Conservation (phyloP, 2,797 vertebrate species). For the Eulemur mongoz region DNA sequence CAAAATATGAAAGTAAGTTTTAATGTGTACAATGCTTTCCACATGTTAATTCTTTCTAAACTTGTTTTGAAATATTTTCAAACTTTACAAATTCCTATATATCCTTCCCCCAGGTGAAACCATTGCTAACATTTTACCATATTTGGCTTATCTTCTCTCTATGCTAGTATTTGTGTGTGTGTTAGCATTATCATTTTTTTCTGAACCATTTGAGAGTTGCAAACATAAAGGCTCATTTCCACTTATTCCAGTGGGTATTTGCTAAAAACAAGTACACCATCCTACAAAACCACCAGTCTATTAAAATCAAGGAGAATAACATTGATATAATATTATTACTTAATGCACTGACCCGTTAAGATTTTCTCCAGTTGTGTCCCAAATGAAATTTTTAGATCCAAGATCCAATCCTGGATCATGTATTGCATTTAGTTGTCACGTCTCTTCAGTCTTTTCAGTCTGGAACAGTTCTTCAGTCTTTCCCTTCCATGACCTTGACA, state of each 20-base stretch:
- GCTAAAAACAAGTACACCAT: background rate
- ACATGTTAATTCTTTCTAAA: slow-evolving; percentile 7
- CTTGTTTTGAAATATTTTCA: slow-evolving; percentile 4
- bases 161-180: background rate
- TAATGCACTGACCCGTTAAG: background rate
- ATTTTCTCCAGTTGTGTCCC: background rate
- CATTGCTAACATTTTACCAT: background rate
- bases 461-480: background rate
- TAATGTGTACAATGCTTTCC: background rate
- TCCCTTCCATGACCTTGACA: background rate
- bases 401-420: background rate
- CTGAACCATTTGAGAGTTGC: background rate
- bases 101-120: background rate
- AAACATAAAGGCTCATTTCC: background rate
- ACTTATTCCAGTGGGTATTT: background rate
- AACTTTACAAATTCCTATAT: background rate
- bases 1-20: slow-evolving; percentile 2
- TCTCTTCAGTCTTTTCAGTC: background rate
- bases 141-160: background rate
- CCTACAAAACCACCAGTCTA: background rate
- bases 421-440: background rate
- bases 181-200: background rate
- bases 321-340: background rate
- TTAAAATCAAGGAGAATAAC: background rate
- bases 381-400: background rate